Base-by-base conservation (phyloP, 2,888 invertebrate species). In the Leptogaster cylindrica region DNA sequence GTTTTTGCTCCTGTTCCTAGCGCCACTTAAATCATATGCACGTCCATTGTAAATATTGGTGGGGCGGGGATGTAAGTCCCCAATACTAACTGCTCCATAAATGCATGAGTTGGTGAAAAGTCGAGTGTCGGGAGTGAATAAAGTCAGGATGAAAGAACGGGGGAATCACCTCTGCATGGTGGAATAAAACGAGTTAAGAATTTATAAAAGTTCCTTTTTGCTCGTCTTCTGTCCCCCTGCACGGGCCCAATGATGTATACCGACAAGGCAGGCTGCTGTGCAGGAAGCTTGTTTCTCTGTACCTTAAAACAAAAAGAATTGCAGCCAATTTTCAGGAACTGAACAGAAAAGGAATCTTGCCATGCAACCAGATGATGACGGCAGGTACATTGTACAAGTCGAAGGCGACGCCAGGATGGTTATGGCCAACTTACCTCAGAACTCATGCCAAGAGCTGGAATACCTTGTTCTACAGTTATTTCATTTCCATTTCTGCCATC, bases 161-260 rank as follows among this genome's bases (percentile, higher is more conserved):
- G 52, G 31, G 52, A 52, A 52, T 52, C 52, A 52, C 52, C 52
- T 52, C 52, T 52, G 52, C 52, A 52, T 52, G 52, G 16, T 31
- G 52, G 31, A 52, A 52, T 52, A 52, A 52, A 52, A 52, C 14
- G 31, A 52, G 52, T 52, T 52, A 52, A 28, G 52, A 52, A 52
- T 52, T 52, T 52, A 52, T 52, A 33, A 52, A 52, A 52, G 12
- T 52, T 52, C 27, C n/a, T n/a, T n/a, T n/a, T 18, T 52, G 14
- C 52, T 12, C 18, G 33, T 33, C 12, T 16, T 27, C n/a, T n/a
- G n/a, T n/a, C n/a, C n/a, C n/a, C n/a, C n/a, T n/a, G n/a, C n/a
- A n/a, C n/a, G n/a, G n/a, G 7, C 16, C 28, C 27, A 18, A 18
- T 18, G 33, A 52, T 33, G 18, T 31, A 52, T 52, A 52, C 52